Evolutionary conservation across 1,140 invertebrate species (phyloP).

Genomic region (Drosophila neocordata): DNA sequence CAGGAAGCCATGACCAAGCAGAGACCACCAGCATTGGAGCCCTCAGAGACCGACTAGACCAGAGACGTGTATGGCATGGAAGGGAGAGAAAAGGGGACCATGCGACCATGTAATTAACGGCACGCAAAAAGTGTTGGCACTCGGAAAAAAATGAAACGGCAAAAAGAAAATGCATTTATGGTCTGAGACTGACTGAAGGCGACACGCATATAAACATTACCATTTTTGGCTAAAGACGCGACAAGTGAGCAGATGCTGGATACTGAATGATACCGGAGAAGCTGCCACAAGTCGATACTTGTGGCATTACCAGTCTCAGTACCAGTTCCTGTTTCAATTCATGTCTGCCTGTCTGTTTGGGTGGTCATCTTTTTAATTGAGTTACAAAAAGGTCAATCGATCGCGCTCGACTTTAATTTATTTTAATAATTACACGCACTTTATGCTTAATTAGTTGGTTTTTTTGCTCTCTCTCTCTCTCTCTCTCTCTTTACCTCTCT

Average conservation of each 20-base stretch:
- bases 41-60: conserved; percentile 74
- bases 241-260: conserved; percentile 45
- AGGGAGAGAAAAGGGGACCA: conserved; percentile 12
- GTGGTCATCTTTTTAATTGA: conserved; percentile 74
- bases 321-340: background rate
- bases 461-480: conserved; percentile 36
- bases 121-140: conserved; percentile 78
- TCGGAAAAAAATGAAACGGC: background rate
- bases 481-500: background rate
- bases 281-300: background rate
- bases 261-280: background rate
- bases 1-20: conserved; percentile 79
- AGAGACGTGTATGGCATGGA: conserved; percentile 7
- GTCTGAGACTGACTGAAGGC: conserved; percentile 49
- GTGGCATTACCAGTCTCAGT: background rate
- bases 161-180: conserved; percentile 59
- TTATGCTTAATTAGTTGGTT: conserved; percentile 73
- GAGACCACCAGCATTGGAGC: conserved; percentile 65
- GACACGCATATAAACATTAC: conserved; percentile 80
- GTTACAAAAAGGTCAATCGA: conserved; percentile 79
- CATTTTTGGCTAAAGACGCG: conserved; percentile 80
- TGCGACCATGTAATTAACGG: conserved; percentile 74
- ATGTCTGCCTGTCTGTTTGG: conserved; percentile 42
- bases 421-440: conserved; percentile 64
- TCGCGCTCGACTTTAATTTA: conserved; percentile 63